Percentiles rank a stretch among this genome's conserved stretches.
Conservation (phyloP, 2,797 vertebrate genomes). For the Odontamblyopus lacepedii region DNA sequence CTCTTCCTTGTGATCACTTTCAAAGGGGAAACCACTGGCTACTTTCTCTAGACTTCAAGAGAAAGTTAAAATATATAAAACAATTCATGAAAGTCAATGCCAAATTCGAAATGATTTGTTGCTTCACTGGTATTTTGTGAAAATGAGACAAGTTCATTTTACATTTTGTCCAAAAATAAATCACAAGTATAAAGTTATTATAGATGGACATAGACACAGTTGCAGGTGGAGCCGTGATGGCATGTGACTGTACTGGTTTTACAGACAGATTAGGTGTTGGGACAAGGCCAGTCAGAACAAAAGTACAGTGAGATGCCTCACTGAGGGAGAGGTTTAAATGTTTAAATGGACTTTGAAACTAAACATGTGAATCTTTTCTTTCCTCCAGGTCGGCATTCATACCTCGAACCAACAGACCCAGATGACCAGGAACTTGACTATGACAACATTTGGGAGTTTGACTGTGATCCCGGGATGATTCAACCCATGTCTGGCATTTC, state of each 20-base stretch:
- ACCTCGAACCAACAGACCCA: constrained; percentile 78
- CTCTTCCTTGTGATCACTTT: not conserved
- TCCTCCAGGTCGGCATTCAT: constrained; percentile 72
- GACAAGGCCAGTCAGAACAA: constrained; percentile 22
- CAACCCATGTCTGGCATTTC: constrained; percentile 77
- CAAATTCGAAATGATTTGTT: not conserved
- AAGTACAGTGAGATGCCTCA: constrained; percentile 20
- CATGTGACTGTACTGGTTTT: constrained; percentile 42
- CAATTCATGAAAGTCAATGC: not conserved
- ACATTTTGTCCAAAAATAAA: not conserved
- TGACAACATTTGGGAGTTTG: constrained; percentile 85
- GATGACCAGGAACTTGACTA: constrained; percentile 86
- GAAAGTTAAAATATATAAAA: not conserved
- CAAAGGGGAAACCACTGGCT: not conserved
- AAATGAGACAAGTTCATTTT: not conserved
- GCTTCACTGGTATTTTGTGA: not conserved
- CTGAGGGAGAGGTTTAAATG: constrained; percentile 21
- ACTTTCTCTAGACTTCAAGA: not conserved
- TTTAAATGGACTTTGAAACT: constrained; percentile 43
- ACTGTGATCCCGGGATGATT: constrained; percentile 74
- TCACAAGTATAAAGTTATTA: too few species aligned
- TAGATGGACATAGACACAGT: not conserved
- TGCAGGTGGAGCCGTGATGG: constrained; percentile 13
- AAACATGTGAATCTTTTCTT: constrained; percentile 52
- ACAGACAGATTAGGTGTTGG: constrained; percentile 32